A percentile compares a stretch with the other conserved stretches of the same genome.
phyloP scores from a whole-genome alignment of 2,888 invertebrate species.

The Dexiosoma caninum region DNA sequence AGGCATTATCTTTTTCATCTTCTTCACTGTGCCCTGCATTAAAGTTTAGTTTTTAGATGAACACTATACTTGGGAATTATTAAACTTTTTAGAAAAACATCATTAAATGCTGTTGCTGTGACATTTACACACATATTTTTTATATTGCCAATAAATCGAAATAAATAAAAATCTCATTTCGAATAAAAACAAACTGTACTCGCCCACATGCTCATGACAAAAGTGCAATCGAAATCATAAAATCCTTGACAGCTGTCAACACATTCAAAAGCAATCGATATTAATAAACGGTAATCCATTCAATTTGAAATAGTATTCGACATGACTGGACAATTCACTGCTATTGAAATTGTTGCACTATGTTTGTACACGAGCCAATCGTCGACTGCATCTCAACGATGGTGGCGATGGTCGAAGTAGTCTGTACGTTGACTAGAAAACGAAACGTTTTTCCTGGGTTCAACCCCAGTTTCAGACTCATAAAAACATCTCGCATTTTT shows the following conservation, averaged over 20 bases:
- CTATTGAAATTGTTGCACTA: too few species aligned
- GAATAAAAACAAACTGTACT: neutral
- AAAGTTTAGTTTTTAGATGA: neutral
- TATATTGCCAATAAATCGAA: neutral
- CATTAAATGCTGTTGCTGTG: neutral
- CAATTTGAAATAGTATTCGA: neutral
- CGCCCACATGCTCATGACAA: neutral
- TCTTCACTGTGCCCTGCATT: neutral
- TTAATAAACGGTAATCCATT: neutral
- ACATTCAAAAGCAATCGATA: constrained; percentile 16
- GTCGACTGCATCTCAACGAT: too few species aligned
- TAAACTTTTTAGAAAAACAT: neutral
- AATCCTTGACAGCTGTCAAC: constrained; percentile 42
- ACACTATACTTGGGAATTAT: neutral
- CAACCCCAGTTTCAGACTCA: too few species aligned
- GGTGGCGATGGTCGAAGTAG: too few species aligned
- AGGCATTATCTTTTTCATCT: neutral
- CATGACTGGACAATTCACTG: neutral
- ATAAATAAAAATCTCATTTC: neutral
- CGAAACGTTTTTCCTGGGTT: too few species aligned
- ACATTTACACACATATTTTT: neutral
- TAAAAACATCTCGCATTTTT: too few species aligned
- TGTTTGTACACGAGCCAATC: too few species aligned
- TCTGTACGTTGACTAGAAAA: too few species aligned
- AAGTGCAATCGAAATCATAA: constrained; percentile 9